phyloP scores from a whole-genome alignment of 2,113 vertebrate species.

The Pedionomus torquatus region DNA sequence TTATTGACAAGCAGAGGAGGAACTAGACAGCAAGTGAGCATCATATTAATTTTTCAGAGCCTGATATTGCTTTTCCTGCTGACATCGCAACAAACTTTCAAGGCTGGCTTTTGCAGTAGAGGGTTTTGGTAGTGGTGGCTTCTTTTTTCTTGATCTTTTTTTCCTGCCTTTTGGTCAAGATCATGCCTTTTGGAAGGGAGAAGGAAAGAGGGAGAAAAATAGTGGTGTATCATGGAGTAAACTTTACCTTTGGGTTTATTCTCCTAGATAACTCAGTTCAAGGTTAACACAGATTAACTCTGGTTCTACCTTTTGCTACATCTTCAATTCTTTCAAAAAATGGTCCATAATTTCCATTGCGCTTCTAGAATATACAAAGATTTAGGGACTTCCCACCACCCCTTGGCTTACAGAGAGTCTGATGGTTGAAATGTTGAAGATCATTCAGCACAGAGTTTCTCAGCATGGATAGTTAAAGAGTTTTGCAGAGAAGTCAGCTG shows the following conservation, averaged over 20 bases:
- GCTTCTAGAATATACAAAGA: neutral
- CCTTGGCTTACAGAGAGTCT: neutral
- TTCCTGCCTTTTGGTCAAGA: neutral
- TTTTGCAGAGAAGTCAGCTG: neutral
- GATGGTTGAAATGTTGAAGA: neutral
- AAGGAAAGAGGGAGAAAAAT: neutral
- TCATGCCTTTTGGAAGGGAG: neutral
- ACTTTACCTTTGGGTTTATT: neutral
- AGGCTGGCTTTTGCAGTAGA: neutral
- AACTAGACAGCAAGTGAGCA: slow-evolving; percentile 54
- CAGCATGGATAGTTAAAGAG: neutral
- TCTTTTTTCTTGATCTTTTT: neutral
- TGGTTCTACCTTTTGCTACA: neutral
- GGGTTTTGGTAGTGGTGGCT: neutral
- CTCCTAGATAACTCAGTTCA: neutral
- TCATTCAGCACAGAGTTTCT: neutral
- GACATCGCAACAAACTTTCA: slow-evolving; percentile 53
- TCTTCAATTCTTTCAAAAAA: neutral
- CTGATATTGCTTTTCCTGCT: slow-evolving; percentile 42
- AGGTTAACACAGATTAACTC: neutral
- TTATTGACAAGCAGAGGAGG: slow-evolving; percentile 60
- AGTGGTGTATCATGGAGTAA: neutral
- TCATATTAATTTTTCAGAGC: slow-evolving; percentile 70
- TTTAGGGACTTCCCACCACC: neutral
- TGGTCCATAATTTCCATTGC: neutral